phyloP scores from a whole-genome alignment of 2,113 vertebrate genomes.

The Cyprinodon brontotheroides region DNA sequence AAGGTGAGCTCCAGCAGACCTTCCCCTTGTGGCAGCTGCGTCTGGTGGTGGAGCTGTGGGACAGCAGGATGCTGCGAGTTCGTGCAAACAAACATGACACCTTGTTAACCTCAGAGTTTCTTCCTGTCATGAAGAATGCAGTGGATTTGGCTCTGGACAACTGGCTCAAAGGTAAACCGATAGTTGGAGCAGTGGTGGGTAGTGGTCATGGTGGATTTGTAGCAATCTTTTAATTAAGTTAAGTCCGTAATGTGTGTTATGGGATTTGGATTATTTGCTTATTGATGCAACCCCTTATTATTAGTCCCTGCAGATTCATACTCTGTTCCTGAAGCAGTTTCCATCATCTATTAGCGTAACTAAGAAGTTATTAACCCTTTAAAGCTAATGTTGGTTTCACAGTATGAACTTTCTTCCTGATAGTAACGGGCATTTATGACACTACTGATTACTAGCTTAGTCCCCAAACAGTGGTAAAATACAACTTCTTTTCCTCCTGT shows the following conservation, averaged over 20 bases:
- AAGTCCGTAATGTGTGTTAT: too few species aligned
- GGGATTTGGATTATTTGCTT: too few species aligned
- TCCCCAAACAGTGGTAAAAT: too few species aligned
- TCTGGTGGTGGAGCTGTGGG: slow-evolving; percentile 91
- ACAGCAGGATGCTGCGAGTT: slow-evolving; percentile 84
- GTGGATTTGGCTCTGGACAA: slow-evolving; percentile 87
- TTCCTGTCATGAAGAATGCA: slow-evolving; percentile 92
- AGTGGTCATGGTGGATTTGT: background rate
- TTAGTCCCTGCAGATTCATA: background rate
- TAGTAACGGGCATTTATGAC: too few species aligned
- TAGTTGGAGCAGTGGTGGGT: background rate
- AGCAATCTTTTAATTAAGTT: background rate
- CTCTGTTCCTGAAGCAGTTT: too few species aligned
- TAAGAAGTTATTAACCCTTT: background rate
- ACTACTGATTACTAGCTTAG: too few species aligned
- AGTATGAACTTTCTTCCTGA: too few species aligned
- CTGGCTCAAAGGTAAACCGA: slow-evolving; percentile 87
- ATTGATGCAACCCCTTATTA: background rate
- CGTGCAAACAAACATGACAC: slow-evolving; percentile 70
- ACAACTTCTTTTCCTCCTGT: too few species aligned
- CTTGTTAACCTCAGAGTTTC: slow-evolving; percentile 92
- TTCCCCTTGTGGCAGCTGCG: slow-evolving; percentile 95
- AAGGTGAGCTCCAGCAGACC: slow-evolving; percentile 84
- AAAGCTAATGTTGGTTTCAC: background rate
- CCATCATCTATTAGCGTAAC: background rate